Percentiles rank a stretch among this genome's conserved stretches.
Evolutionary conservation across 2,113 vertebrate species (phyloP).

Genomic region (Lagopus leucura): DNA sequence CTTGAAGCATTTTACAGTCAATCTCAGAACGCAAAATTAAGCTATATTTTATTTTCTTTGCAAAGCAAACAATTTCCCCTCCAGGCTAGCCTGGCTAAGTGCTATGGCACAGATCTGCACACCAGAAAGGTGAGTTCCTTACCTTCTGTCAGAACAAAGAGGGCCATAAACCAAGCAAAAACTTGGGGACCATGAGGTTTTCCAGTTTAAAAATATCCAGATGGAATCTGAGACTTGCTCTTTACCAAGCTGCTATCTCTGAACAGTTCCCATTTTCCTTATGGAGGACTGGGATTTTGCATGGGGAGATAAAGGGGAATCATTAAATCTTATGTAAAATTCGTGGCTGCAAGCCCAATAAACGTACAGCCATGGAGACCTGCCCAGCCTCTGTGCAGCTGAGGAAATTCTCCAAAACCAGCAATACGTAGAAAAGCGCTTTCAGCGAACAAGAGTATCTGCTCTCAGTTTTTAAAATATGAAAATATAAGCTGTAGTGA

Average conservation of each 20-base stretch:
- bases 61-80: background rate
- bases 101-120: background rate
- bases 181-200: background rate
- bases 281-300: background rate
- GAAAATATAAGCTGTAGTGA: background rate
- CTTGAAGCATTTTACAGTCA: constrained; percentile 13
- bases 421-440: background rate
- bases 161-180: background rate
- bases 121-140: background rate
- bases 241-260: background rate
- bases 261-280: background rate
- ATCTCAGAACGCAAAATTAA: constrained; percentile 28
- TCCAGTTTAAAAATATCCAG: background rate
- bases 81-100: background rate
- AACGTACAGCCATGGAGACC: background rate
- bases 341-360: constrained; percentile 12
- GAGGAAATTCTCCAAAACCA: background rate
- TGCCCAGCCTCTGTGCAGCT: background rate
- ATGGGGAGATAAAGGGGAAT: background rate
- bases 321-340: constrained; percentile 8
- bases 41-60: background rate
- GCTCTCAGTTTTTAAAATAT: background rate
- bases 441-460: background rate
- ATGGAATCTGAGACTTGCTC: background rate
- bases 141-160: background rate